Base-by-base conservation (phyloP, 2,888 invertebrate genomes). In the Drosophila barbarae region DNA sequence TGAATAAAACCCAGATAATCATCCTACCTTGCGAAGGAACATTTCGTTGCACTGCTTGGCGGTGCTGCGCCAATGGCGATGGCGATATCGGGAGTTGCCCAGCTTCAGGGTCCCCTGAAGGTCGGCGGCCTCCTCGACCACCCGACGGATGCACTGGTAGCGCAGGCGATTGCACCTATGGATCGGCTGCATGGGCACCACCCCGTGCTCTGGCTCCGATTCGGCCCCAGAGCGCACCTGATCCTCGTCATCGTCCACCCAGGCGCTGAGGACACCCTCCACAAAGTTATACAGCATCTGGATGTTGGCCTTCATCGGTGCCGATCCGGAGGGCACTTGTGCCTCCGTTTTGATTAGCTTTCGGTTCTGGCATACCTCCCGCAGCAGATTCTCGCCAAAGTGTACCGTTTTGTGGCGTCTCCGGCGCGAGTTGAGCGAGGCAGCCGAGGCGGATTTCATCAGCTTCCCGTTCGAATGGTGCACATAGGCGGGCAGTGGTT, bases 31-130 rank as follows among this genome's bases (percentile, higher is more conserved):
- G 90, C 94, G 92, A 68, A 96, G 92, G 90, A 97, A 96, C 84
- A 94, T 91, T 89, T 96, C 95, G 88, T 96, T 96, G 91, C 96
- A 97, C 83, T 94, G 94, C 89, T 95, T 95, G 59, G 95, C 94
- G 41, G 95, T 94, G 71, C 95, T 93, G 85, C 95, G 94, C 93
- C 95, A 95, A 90, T 96, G 96, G 82, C 94, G 93, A 88, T 96
- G 96, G 47, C 94, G 91, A 88, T 92, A 94, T 73, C 94, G 90
- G 49, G 94, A 91, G 86, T 93, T 94, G 47, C 94, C 94, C 76
- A 94, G 90, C 75, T 93, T 91, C 69, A 92, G 91, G 7, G 93
- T 92, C 28, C 93, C 94, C 55, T 92, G 92, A 68, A 94, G 87
- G 76, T 93, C 92, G n/a, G 93, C 92, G 35, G 94, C 94, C 86